phyloP scores from a whole-genome alignment of 2,888 invertebrate genomes.

The Philopedon plagiatum region DNA sequence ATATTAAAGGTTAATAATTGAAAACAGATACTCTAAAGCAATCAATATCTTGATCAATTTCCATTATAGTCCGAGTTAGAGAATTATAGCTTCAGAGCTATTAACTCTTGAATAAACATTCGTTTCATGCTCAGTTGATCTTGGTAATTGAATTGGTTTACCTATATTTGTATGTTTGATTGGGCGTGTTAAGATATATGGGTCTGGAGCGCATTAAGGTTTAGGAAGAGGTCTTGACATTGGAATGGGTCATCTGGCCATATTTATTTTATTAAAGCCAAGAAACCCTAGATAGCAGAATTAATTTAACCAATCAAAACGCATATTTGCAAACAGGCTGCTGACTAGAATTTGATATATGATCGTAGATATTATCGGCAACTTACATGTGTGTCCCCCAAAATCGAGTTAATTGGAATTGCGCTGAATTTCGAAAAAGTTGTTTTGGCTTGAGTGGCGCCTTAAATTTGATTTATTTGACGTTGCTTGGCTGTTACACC shows the following conservation, averaged over 20 bases:
- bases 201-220: neutral
- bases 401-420: conserved; percentile 4
- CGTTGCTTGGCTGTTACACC: too few relatives aligned
- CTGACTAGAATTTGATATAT: neutral
- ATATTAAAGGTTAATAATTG: neutral
- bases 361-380: neutral
- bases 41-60: conserved; percentile 2
- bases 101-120: conserved; percentile 26
- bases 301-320: neutral
- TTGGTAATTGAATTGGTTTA: conserved; percentile 39
- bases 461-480: neutral
- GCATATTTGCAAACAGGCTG: neutral
- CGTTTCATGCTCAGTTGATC: conserved; percentile 36
- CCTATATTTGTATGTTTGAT: conserved; percentile 37
- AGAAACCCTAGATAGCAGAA: too few relatives aligned
- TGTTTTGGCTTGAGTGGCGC: conserved; percentile 8
- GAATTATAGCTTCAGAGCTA: conserved; percentile 18
- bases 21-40: neutral
- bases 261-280: neutral
- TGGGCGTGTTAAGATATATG: conserved; percentile 16
- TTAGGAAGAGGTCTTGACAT: neutral
- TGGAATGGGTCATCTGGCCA: neutral
- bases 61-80: neutral
- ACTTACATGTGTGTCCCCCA: neutral
- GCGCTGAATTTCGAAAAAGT: neutral